phyloP scores from a whole-genome alignment of 2,113 vertebrate genomes.

The Cisticola juncidis region DNA sequence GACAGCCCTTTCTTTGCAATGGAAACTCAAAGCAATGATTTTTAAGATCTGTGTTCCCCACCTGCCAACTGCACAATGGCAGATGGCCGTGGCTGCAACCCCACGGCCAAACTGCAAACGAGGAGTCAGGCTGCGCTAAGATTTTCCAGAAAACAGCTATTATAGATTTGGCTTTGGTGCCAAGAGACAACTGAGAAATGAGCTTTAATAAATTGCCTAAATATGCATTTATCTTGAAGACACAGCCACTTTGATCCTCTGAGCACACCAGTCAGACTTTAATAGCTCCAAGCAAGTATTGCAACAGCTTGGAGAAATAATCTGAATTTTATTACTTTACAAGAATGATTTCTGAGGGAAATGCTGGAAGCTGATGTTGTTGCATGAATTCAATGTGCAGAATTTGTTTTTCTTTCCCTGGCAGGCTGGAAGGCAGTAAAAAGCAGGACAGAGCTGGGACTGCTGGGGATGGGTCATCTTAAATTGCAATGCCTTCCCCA shows the following conservation, averaged over 20 bases:
- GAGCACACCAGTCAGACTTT: constrained; percentile 11
- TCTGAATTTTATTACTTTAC: constrained; percentile 55
- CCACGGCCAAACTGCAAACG: not conserved
- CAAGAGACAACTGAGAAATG: constrained; percentile 27
- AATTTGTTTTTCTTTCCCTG: not conserved
- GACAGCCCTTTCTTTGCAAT: not conserved
- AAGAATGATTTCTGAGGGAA: constrained; percentile 39
- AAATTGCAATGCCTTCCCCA: not conserved
- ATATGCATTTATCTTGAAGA: constrained; percentile 45
- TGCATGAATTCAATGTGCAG: not conserved
- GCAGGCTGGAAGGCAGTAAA: not conserved
- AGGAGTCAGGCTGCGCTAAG: not conserved
- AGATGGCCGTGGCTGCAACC: not conserved
- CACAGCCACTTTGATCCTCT: constrained; percentile 40
- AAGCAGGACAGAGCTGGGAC: not conserved
- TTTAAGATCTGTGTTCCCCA: not conserved
- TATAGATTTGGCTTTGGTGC: not conserved
- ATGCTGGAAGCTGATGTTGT: not conserved
- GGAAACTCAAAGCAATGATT: constrained; percentile 6
- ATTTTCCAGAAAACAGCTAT: constrained; percentile 30
- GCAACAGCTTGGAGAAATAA: constrained; percentile 56
- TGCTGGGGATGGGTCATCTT: not conserved
- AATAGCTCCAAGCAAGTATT: constrained; percentile 36
- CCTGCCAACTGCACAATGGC: not conserved
- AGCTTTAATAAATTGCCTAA: constrained; percentile 50